phyloP scores from a whole-genome alignment of 2,113 vertebrate genomes.

The Bambusicola thoracicus region DNA sequence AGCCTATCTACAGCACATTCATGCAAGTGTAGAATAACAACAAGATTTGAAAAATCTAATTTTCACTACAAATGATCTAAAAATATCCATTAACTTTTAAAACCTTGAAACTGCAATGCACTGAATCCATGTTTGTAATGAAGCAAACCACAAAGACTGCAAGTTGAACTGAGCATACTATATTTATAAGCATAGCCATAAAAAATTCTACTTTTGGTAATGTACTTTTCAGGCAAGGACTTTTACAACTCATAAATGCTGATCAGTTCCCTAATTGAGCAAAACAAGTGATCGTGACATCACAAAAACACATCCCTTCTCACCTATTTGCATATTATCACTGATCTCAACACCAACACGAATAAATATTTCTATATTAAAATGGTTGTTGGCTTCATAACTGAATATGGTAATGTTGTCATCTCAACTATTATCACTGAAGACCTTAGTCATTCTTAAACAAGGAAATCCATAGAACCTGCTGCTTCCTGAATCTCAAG shows the following conservation, averaged over 20 bases:
- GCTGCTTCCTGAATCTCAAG: not conserved
- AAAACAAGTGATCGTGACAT: not conserved
- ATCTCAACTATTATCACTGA: not conserved
- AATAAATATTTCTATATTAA: not conserved
- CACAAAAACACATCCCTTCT: not conserved
- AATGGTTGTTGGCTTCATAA: not conserved
- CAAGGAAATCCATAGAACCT: not conserved
- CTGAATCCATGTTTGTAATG: not conserved
- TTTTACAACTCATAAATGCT: not conserved
- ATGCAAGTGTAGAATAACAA: not conserved
- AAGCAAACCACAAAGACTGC: not conserved
- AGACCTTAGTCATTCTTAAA: not conserved
- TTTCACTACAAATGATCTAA: not conserved
- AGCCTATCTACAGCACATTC: not conserved
- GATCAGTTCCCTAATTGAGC: not conserved
- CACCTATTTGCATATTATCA: not conserved
- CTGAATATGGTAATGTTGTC: accelerated
- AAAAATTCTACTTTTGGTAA: not conserved
- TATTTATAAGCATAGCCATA: not conserved
- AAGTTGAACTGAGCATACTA: not conserved
- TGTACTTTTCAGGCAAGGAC: not conserved
- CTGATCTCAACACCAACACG: not conserved
- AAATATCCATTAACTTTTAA: not conserved
- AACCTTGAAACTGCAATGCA: not conserved
- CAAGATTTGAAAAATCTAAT: slow-evolving; percentile 21